These are phyloP conservation scores for Elachura formosa DNA, from an alignment of 2,113 vertebrate species.

Conservation along the genomic window DNA sequence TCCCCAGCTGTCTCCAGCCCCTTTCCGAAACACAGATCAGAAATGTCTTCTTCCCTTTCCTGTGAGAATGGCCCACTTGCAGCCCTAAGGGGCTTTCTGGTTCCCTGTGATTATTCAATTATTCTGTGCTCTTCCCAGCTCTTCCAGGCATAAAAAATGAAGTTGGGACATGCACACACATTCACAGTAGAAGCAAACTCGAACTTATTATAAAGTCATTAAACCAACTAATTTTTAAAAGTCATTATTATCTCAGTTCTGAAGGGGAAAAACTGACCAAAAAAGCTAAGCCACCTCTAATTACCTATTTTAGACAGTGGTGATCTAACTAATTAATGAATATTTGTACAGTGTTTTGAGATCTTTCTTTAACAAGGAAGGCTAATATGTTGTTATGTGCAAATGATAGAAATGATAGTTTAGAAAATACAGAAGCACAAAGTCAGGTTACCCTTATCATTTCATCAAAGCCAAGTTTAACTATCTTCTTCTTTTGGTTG, in stretches of 20 bases:
- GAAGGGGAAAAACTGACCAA: not conserved
- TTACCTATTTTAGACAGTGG: not conserved
- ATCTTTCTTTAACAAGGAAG: not conserved
- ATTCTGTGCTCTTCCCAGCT: not conserved
- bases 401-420: not conserved
- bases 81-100: not conserved
- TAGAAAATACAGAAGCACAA: not conserved
- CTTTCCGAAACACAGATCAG: not conserved
- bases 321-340: not conserved
- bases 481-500: not conserved
- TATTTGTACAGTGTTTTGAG: not conserved
- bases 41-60: not conserved
- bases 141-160: not conserved
- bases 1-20: not conserved
- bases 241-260: not conserved
- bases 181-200: not conserved
- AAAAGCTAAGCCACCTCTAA: not conserved
- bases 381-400: not conserved
- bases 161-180: fast-evolving
- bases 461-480: slow-evolving; percentile 35
- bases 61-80: fast-evolving
- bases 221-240: not conserved
- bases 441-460: not conserved
- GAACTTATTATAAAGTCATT: not conserved
- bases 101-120: not conserved